Evolutionary conservation across 2,888 invertebrate species (phyloP), one percentile per base, ranked within the genome.

Genomic region (Drosophila birchii): DNA sequence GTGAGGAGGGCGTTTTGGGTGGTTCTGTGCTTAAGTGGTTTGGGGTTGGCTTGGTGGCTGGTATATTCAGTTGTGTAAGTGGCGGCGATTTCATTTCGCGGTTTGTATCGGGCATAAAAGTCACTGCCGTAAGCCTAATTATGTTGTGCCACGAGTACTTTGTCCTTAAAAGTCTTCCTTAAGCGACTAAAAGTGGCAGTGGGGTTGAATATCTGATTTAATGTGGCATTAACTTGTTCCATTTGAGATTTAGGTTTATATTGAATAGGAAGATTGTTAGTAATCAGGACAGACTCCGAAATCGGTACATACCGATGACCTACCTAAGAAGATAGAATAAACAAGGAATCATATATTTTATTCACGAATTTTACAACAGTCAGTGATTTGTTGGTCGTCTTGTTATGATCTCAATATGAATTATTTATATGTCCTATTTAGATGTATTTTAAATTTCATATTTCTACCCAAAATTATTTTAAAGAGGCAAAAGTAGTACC

Each of bases 121-220:
- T 86, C 80, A 87, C 78, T 77, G 81, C 73, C 85, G 80, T 80
- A 86, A 85, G 85, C 85, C 86, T 81, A 87, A 87, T 86, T 83
- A 86, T 87, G 87, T 80, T 81, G 81, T 80, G 76, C 81, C 67
- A 75, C 81, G 75, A 81, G 78, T 78, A 78, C 78, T 61, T 83
- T 75, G 83, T 78, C 77, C 60, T 69, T 68, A 57, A 70, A 66
- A 79, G 77, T 84, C 81, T 70, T 76, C 70, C 74, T 61, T 63
- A 61, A 68, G 61, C 59, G 36, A 32, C 51, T 62, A 5, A 56
- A 34, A 41, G 23, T 34, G 36, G 34, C 32, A 1, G 12, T 43
- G 43, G 53, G 32, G 16, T 29, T 59, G 26, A 56, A 43, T 58
- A 39, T 59, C 57, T 38, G 45, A 26, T 73, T 76, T 75, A 73